Conservation (phyloP, 2,113 vertebrate genomes). For the Nycticryphes semicollaris region DNA sequence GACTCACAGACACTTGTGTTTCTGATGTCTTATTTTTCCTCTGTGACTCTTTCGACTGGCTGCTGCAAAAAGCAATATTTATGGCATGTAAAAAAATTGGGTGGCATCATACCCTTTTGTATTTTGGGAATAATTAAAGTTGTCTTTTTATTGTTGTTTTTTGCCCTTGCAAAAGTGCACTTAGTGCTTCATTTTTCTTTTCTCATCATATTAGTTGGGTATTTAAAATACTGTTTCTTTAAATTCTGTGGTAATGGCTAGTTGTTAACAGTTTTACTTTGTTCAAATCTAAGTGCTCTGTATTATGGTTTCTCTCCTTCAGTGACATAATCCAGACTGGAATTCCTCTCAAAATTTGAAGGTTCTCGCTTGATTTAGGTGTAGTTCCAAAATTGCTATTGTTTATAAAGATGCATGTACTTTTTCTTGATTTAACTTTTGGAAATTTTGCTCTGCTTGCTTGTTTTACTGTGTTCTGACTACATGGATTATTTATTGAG, state of each 20-base stretch:
- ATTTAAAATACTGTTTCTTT: background rate
- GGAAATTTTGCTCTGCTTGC: background rate
- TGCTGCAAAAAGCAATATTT: background rate
- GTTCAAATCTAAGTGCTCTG: background rate
- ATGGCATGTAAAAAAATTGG: background rate
- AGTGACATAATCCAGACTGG: background rate
- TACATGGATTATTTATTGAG: background rate
- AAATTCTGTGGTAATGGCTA: background rate
- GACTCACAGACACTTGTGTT: background rate
- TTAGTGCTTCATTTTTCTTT: background rate
- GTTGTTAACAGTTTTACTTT: background rate
- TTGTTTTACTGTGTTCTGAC: background rate
- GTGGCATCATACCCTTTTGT: background rate
- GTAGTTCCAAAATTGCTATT: background rate
- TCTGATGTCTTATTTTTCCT: background rate
- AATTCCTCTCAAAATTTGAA: background rate
- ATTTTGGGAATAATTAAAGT: background rate
- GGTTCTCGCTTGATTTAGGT: accelerated
- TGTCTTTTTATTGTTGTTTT: background rate
- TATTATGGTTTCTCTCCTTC: background rate
- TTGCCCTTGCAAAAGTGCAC: background rate
- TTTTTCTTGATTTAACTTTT: background rate
- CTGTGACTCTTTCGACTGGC: background rate
- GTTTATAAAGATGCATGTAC: background rate
- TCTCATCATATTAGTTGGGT: background rate